Evolutionary conservation across 2,113 vertebrate genomes (phyloP).

Genomic region (Ellobius talpinus): DNA sequence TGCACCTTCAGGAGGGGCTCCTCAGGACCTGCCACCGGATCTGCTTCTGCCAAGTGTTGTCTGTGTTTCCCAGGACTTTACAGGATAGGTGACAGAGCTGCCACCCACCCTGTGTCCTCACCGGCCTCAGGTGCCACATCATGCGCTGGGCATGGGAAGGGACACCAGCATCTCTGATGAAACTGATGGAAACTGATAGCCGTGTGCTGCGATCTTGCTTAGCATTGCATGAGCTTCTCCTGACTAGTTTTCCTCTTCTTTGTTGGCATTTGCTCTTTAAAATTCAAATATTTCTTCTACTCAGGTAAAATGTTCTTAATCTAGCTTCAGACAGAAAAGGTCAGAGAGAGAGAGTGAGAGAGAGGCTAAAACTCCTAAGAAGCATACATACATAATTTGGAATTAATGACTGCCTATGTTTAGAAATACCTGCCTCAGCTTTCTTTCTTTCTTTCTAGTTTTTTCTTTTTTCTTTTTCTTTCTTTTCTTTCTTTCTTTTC

Average conservation of each 20-base stretch:
- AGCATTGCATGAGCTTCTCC: slow-evolving; percentile 29
- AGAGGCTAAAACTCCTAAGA: neutral
- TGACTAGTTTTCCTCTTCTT: neutral
- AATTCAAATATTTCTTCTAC: slow-evolving; percentile 27
- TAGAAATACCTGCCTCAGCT: neutral
- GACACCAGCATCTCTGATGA: neutral
- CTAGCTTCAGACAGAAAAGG: slow-evolving; percentile 30
- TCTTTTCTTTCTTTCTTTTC: too few species aligned
- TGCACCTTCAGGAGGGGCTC: neutral
- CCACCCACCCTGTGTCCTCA: neutral
- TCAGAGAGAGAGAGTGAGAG: slow-evolving; percentile 33
- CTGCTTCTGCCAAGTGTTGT: neutral
- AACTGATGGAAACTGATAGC: neutral
- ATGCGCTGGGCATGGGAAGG: neutral
- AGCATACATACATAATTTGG: neutral
- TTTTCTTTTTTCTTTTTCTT: neutral
- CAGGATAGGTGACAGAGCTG: neutral
- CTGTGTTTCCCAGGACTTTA: neutral
- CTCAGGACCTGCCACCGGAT: neutral
- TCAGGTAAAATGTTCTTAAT: slow-evolving; percentile 17
- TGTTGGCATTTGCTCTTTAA: slow-evolving; percentile 48
- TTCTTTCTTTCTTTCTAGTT: neutral
- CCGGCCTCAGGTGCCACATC: neutral
- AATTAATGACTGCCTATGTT: neutral
- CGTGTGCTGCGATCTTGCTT: neutral